Conservation (phyloP, 2,113 vertebrate genomes). For the Chaenogobius annularis region DNA sequence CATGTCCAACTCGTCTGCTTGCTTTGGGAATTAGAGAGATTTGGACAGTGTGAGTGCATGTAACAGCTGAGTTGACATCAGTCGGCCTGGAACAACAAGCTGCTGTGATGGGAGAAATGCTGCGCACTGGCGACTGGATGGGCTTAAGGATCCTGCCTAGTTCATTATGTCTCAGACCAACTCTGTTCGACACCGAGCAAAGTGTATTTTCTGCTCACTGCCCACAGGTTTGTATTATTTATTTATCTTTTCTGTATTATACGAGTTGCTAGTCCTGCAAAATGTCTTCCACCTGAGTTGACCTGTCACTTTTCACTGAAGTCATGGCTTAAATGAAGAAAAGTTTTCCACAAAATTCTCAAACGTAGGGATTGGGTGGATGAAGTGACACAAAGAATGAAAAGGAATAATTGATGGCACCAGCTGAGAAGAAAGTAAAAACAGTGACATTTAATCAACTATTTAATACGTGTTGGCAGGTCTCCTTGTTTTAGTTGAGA, state of each 20-base stretch:
- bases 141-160: slow-evolving; percentile 69
- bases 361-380: neutral
- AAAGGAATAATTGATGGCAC: neutral
- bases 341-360: slow-evolving; percentile 22
- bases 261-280: slow-evolving; percentile 39
- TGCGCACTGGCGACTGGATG: slow-evolving; percentile 57
- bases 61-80: slow-evolving; percentile 62
- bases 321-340: slow-evolving; percentile 17
- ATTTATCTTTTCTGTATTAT: slow-evolving; percentile 47
- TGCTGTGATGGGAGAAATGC: no score
- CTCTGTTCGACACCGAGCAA: slow-evolving; percentile 47
- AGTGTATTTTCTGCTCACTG: slow-evolving; percentile 63
- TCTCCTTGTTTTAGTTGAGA: slow-evolving; percentile 25
- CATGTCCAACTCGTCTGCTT: slow-evolving; percentile 46
- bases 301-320: slow-evolving; percentile 11
- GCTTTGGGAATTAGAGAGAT: slow-evolving; percentile 63
- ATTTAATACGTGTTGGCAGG: slow-evolving; percentile 38
- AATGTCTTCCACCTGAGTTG: slow-evolving; percentile 14
- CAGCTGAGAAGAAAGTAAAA: slow-evolving; percentile 30
- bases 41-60: slow-evolving; percentile 58
- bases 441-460: slow-evolving; percentile 35
- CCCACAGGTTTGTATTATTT: slow-evolving; percentile 35
- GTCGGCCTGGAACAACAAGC: slow-evolving; percentile 50
- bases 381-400: neutral
- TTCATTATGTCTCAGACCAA: slow-evolving; percentile 69